Evolutionary conservation across 2,113 vertebrate species (phyloP).

Genomic region (rat (Rattus norvegicus)): GRCr8 NC_086033.1:79341501-79342000

Average conservation of each 20-base stretch:
- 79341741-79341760: neutral
- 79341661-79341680: too few species aligned
- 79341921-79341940: too few species aligned
- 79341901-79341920: too few species aligned
- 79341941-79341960: too few species aligned
- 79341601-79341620: neutral
- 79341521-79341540: neutral
- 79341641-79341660: too few species aligned
- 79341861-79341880: neutral
- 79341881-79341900: too few species aligned
- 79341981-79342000: neutral
- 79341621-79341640: too few species aligned
- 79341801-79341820: too few species aligned
- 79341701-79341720: neutral
- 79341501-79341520: neutral
- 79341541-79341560: neutral
- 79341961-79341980: too few species aligned
- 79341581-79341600: too few species aligned
- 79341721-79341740: neutral
- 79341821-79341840: neutral
- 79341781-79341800: neutral
- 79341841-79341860: too few species aligned
- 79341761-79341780: neutral
- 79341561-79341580: neutral
- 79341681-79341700: neutral